Evolutionary conservation across 2,797 vertebrate species (phyloP), one percentile per base, ranked within the genome.

Genomic region (Poeciliopsis presidionis): DNA sequence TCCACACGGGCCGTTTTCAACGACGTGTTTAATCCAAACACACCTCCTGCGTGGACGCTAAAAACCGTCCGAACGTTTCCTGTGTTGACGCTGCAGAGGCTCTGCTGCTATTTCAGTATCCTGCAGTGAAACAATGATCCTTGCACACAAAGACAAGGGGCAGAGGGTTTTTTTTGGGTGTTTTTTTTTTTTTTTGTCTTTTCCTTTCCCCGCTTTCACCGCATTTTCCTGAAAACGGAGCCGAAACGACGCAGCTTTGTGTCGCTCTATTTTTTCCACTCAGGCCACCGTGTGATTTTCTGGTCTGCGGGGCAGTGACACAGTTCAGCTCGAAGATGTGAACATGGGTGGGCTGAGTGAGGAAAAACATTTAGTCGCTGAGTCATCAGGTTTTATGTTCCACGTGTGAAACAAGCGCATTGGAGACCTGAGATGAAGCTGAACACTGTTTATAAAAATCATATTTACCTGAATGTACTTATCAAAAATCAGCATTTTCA

Each of bases 41-140:
- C 33, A 28, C 8, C 61, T 65, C 61, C 8, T 70, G 46, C n/a
- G 82, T 81, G 71, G 51, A 47, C 51, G 49, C 45, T 49, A 70
- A 71, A 51, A 55, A 65, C 65, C 25, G 36, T 22, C 22, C 7
- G 25, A 69, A 45, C n/a, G 65, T 79, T 85, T 76, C 79, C 83
- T 73, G 76, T 91, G 89, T 90, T 88, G 89, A 89, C 79, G 65
- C 74, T 77, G 22, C 77, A 47, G 74, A 82, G 77, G 36, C 0
- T 12, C 51, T 73, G 84, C 72, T 86, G 80, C 90, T 93, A 90
- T 94, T 92, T 91, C 59, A 65, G 84, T 79, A 57, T 53, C 78
- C 74, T 73, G 80, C 82, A 61, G 83, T 47, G 59, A 85, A 59
- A 84, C 75, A 85, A 65, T 78, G 67, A 67, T 41, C 16, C 69